phyloP scores from a whole-genome alignment of 2,113 vertebrate genomes.

The Nyctereutes procyonoides region DNA sequence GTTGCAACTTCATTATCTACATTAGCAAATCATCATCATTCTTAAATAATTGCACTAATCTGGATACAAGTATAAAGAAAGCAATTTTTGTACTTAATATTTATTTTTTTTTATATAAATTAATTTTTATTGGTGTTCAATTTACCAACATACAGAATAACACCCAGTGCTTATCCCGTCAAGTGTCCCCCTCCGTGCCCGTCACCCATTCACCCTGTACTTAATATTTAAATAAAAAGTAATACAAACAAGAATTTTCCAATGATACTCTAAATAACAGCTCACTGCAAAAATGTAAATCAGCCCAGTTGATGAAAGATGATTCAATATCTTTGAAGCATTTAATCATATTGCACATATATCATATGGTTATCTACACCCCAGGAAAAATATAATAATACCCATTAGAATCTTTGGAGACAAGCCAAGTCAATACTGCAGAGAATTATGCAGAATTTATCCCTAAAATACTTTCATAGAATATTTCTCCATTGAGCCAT shows the following conservation, averaged over 20 bases:
- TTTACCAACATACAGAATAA: no score
- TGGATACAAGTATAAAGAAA: slow-evolving; percentile 4
- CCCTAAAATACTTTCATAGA: slow-evolving; percentile 31
- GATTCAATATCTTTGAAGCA: neutral
- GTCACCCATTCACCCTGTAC: no score
- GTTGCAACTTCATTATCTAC: neutral
- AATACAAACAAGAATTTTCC: slow-evolving; percentile 49
- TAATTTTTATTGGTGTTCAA: no score
- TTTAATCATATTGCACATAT: neutral
- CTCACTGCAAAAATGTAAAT: neutral
- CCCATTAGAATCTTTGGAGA: neutral
- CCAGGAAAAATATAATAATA: slow-evolving; percentile 13
- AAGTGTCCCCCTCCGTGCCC: no score
- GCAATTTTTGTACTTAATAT: neutral
- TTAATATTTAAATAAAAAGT: slow-evolving; percentile 28
- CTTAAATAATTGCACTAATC: neutral
- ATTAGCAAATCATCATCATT: neutral
- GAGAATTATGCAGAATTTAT: slow-evolving; percentile 35
- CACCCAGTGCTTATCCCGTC: no score
- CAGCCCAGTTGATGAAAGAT: neutral
- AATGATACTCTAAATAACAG: slow-evolving; percentile 11
- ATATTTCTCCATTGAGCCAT: neutral
- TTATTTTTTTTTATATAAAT: no score
- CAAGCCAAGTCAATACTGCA: neutral
- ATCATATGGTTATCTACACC: neutral